A percentile compares a stretch with the other conserved stretches of the same genome.
Evolutionary conservation across 2,797 vertebrate genomes (phyloP).

Genomic region (Acanthurus lineatus): DNA sequence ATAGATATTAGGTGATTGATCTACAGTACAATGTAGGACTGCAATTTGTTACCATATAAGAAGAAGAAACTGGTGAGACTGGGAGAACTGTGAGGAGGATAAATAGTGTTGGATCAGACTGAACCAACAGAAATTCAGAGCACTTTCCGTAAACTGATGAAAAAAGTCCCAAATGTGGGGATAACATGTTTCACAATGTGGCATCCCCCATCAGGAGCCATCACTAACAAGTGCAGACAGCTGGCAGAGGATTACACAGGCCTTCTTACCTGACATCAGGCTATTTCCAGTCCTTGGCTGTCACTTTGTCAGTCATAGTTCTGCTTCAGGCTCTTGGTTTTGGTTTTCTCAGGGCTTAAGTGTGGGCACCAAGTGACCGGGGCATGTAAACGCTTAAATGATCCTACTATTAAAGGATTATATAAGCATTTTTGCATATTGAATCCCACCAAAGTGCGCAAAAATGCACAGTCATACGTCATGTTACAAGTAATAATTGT

Average conservation of each 20-base stretch:
- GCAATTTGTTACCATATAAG: background rate
- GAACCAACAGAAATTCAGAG: background rate
- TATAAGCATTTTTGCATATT: background rate
- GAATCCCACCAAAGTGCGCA: background rate
- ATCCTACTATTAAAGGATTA: background rate
- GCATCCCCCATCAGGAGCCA: conserved; percentile 28
- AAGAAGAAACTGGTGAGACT: background rate
- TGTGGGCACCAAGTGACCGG: background rate
- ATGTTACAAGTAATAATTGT: background rate
- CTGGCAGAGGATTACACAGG: conserved; percentile 55
- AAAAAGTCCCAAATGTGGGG: background rate
- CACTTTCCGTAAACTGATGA: background rate
- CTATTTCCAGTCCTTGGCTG: conserved; percentile 49
- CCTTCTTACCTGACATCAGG: conserved; percentile 30
- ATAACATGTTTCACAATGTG: background rate
- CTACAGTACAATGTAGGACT: background rate
- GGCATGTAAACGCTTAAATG: no score
- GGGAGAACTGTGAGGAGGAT: background rate
- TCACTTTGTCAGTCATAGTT: conserved; percentile 31
- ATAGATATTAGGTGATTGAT: background rate
- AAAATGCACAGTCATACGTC: background rate
- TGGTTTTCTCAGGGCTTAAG: conserved; percentile 37
- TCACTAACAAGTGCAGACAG: conserved; percentile 41
- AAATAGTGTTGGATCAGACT: background rate
- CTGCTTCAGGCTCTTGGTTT: conserved; percentile 13